These are phyloP conservation scores for Cryptus viduatorius DNA, from an alignment of 2,888 invertebrate genomes.

Conservation along the genomic window DNA sequence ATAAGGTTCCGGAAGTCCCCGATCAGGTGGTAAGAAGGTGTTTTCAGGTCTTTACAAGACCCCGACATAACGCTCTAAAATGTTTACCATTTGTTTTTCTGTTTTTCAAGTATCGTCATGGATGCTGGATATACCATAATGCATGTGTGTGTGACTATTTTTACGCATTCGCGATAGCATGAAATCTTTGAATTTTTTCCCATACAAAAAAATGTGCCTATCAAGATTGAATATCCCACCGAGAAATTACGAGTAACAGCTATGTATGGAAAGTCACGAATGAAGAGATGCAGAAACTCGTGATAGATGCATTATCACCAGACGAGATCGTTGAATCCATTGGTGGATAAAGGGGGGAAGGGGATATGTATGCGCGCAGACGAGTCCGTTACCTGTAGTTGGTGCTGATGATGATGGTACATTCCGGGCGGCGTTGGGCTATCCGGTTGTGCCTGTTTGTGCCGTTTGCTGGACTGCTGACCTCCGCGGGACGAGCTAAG, in stretches of 20 bases:
- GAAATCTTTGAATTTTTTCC: no score
- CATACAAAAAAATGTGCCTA: no score
- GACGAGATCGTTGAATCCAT: constrained; percentile 1
- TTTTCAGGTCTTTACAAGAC: no score
- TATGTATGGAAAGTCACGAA: constrained; percentile 4
- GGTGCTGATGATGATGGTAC: constrained; percentile 84
- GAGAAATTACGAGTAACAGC: background rate
- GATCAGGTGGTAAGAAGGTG: no score
- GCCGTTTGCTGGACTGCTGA: constrained; percentile 81
- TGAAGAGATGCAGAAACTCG: background rate
- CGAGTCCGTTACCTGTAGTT: constrained; percentile 79
- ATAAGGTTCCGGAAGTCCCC: no score
- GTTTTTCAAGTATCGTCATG: no score
- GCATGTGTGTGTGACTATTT: no score
- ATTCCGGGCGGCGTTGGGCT: constrained; percentile 83
- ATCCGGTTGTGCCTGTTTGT: constrained; percentile 81
- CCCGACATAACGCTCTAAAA: no score
- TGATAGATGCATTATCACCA: constrained; percentile 9
- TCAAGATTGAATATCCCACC: background rate
- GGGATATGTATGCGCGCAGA: background rate
- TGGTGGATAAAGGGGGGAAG: background rate
- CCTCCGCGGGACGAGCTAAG: constrained; percentile 87
- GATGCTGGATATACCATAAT: no score
- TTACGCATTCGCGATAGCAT: background rate
- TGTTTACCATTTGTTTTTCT: no score